Base-by-base conservation (phyloP, 2,888 invertebrate species). In the Eubasilissa splendida region DNA sequence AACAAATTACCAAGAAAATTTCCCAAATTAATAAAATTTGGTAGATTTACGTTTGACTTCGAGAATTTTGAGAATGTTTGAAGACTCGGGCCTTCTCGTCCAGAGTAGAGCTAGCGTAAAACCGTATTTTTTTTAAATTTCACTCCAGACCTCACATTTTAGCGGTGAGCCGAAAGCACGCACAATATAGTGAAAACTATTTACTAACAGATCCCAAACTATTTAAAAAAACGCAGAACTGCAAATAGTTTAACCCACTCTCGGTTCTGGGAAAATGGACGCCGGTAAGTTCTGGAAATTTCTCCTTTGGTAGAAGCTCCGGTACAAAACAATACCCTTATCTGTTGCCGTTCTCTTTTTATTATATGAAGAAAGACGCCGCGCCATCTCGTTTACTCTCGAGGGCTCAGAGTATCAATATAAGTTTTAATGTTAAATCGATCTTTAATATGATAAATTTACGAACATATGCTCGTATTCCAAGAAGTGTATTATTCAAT, bases 181-280 rank as follows among this genome's bases (percentile, higher is more conserved):
- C 68, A 68, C 68, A 52, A 68, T 54, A 56, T 11, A 31, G 54
- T 71, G 53, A 12, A 68, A 71, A 71, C 71, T 71, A 71, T 71
- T 71, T 54, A 22, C 71, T 9, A n/a, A 33, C 56, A 22, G 12
- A 56, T 71, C 50, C 52, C 8, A 9, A 58, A 50, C 33, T 53
- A 66, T 22, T 66, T 22, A 76, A 68, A 74, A 65, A 76, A 76
- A 31, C 52, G 66, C 53, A 2, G 1, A 66, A 33, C 66, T 33
- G 52, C n/a, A 76, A 65, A 31, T 22, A 52, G 53, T 66, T 76
- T 66, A 65, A 66, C 76, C 76, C 66, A 76, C 53, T 66, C 66
- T 58, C 58, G 54, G 52, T 52, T 12, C 63, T 50, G n/a, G 52
- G 54, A 66, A 14, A 76, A 76, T 66, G 76, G 76, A 76, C 63